These are phyloP conservation scores for Morone chrysops DNA, from an alignment of 2,113 vertebrate genomes.

Conservation along the genomic window DNA sequence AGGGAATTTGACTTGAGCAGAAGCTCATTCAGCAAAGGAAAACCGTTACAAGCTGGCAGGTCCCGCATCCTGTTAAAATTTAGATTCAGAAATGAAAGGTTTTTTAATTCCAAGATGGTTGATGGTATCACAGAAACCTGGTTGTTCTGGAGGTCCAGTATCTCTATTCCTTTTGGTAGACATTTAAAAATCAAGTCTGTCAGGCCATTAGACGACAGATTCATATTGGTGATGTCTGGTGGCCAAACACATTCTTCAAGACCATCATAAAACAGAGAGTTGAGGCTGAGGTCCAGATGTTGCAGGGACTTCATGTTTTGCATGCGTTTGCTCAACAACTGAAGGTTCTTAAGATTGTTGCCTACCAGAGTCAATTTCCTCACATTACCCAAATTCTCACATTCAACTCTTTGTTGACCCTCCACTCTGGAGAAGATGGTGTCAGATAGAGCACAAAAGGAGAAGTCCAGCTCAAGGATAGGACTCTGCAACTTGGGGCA, in stretches of 20 bases:
- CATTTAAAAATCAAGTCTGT: constrained; percentile 85
- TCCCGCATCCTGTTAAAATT: constrained; percentile 86
- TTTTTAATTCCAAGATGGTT: constrained; percentile 67
- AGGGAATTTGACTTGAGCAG: constrained; percentile 83
- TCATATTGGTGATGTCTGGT: constrained; percentile 81
- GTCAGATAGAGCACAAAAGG: constrained; percentile 87
- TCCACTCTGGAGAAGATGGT: constrained; percentile 79
- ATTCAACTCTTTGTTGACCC: constrained; percentile 63
- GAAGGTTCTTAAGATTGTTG: constrained; percentile 88
- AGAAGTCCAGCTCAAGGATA: constrained; percentile 86
- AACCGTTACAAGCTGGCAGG: constrained; percentile 84
- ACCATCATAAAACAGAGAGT: constrained; percentile 83
- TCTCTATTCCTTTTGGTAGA: constrained; percentile 80
- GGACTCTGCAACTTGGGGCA: constrained; percentile 85
- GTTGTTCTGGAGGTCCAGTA: constrained; percentile 86
- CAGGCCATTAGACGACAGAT: constrained; percentile 87
- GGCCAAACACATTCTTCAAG: constrained; percentile 83
- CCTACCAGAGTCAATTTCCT: constrained; percentile 79
- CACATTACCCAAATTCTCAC: constrained; percentile 79
- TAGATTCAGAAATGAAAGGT: constrained; percentile 86
- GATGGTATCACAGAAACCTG: constrained; percentile 82
- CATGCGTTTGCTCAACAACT: constrained; percentile 81
- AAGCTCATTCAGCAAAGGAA: constrained; percentile 80
- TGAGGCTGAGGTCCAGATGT: constrained; percentile 87
- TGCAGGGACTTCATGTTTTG: constrained; percentile 84